Conservation (phyloP, 2,888 invertebrate species). For the Ichneumoninae sp. region DNA sequence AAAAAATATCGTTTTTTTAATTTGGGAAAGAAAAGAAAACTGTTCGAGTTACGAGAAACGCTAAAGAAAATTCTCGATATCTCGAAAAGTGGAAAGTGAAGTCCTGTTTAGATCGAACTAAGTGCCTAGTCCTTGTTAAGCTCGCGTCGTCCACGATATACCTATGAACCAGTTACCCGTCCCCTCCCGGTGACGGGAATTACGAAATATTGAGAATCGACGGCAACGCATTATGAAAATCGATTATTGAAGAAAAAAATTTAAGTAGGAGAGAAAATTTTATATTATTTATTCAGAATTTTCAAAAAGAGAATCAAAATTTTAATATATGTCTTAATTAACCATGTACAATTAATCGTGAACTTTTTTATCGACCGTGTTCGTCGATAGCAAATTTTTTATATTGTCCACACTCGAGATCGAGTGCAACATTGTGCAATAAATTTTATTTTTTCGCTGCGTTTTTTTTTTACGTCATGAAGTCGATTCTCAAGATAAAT, state of each 20-base stretch:
- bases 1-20: conserved; percentile 7
- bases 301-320: conserved; percentile 73
- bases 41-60: conserved; percentile 14
- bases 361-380: conserved; percentile 2
- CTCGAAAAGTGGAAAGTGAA: conserved; percentile 30
- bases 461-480: conserved; percentile 2
- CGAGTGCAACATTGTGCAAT: conserved; percentile 50
- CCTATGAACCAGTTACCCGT: conserved; percentile 38
- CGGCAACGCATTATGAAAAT: conserved; percentile 26
- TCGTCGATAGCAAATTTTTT: conserved; percentile 49
- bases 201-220: conserved; percentile 36
- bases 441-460: conserved; percentile 3
- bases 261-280: conserved; percentile 41
- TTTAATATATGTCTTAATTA: conserved; percentile 71
- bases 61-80: conserved; percentile 22
- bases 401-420: conserved; percentile 31
- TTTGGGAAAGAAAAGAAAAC: conserved; percentile 25
- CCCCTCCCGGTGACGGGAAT: conserved; percentile 36
- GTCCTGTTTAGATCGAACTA: conserved; percentile 67
- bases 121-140: conserved; percentile 80
- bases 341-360: conserved; percentile 36
- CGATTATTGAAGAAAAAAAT: conserved; percentile 12
- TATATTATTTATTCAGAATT: conserved; percentile 67
- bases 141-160: conserved; percentile 69
- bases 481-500: conserved; percentile 34